phyloP scores from a whole-genome alignment of 2,113 vertebrate genomes.

The Cololabis saira region DNA sequence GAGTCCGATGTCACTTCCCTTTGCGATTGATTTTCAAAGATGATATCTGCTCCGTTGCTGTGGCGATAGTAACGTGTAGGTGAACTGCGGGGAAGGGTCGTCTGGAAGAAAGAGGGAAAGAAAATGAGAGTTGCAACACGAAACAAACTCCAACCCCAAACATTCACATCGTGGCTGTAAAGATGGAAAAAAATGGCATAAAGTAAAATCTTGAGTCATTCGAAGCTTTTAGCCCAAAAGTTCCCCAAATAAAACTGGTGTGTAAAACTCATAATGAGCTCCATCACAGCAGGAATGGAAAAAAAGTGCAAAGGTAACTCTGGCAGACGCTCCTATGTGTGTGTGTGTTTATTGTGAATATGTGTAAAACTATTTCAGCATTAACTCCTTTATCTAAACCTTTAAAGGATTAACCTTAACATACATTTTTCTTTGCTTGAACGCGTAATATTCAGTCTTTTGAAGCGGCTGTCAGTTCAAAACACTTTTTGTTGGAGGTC shows the following conservation, averaged over 20 bases:
- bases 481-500: no score
- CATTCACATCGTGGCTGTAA: not conserved
- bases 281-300: slow-evolving; percentile 66
- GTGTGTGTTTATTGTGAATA: no score
- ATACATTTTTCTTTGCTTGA: no score
- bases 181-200: not conserved
- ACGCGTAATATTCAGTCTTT: no score
- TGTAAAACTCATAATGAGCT: slow-evolving; percentile 65
- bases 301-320: slow-evolving; percentile 39
- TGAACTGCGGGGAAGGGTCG: slow-evolving; percentile 80
- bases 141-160: slow-evolving; percentile 5
- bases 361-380: no score
- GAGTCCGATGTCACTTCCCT: slow-evolving; percentile 81
- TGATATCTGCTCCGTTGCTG: slow-evolving; percentile 64
- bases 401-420: no score
- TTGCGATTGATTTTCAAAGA: slow-evolving; percentile 69
- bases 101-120: slow-evolving; percentile 70
- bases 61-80: slow-evolving; percentile 78
- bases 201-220: slow-evolving; percentile 29
- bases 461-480: no score
- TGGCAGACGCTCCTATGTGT: slow-evolving; percentile 29
- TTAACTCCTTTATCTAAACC: no score
- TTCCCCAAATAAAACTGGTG: slow-evolving; percentile 46
- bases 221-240: slow-evolving; percentile 45
- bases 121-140: slow-evolving; percentile 34